Evolutionary conservation across 2,888 invertebrate genomes (phyloP), one percentile per base, ranked within the genome.

Genomic region (Scaptomyza cyrtandrae): DNA sequence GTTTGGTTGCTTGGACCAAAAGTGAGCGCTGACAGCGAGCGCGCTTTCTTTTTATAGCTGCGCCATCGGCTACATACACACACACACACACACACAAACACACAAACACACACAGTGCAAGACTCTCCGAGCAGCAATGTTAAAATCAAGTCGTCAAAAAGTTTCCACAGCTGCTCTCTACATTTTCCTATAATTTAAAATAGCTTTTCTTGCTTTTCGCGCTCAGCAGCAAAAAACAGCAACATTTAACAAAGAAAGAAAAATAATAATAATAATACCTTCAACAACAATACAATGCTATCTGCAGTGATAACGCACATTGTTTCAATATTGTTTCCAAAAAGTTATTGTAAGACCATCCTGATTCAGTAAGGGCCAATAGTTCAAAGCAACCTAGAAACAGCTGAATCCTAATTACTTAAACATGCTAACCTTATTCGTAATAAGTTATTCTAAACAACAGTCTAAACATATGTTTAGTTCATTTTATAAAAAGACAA

Each of bases 1-100:
- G 84, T 88, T 88, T 80, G 88, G 83, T 84, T 69, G 87, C 85
- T 90, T 89, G 78, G 87, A 91, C 88, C 83, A 91, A 91, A 90
- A 91, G 90, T 91, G 91, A 91, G 90, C 89, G 77, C 67, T 67
- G 73, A 79, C 80, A 71, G 76, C 80, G 78, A 80, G 68, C 73
- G 75, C 72, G 69, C 68, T 75, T 78, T 75, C 88, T 81, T 88
- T 86, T 84, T 86, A 86, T 86, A 86, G 84, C 78, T 54, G 59
- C 83, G 66, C 64, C 65, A 50, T 14, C 19, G 31, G 39, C 65
- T 14, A 62, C 29, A 52, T 33, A 49, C 24, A 35, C 11, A 48
- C 1, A 35, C 11, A 39, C 44, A 41, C 44, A 58, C 50, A 54
- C 16, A 46, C 14, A 16, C n/a, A 52, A 0, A 19, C n/a, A n/a